Percentiles rank a stretch among this genome's conserved stretches.
phyloP scores from a whole-genome alignment of 2,113 vertebrate genomes.

The Gymnobelideus leadbeateri region DNA sequence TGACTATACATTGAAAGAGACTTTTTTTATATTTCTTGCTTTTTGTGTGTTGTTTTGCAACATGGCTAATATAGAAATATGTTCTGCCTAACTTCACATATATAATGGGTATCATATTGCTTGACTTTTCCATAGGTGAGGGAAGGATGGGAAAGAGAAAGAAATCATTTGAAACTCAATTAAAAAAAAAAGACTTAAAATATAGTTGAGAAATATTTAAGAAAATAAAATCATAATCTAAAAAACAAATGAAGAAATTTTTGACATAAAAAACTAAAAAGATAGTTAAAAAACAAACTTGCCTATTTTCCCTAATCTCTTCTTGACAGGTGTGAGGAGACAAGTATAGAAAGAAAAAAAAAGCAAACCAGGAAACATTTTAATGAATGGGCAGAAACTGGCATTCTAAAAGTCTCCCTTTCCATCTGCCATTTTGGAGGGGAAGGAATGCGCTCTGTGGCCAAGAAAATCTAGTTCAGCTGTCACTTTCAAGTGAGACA shows the following conservation, averaged over 20 bases:
- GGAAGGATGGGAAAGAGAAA: too few species aligned
- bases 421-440: neutral
- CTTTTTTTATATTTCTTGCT: too few species aligned
- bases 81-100: too few species aligned
- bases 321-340: conserved; percentile 11
- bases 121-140: too few species aligned
- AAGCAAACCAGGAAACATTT: neutral
- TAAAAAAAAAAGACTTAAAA: too few species aligned
- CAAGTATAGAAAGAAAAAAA: conserved; percentile 3
- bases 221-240: neutral
- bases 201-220: conserved; percentile 8
- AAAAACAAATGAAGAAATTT: conserved; percentile 5
- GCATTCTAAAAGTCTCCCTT: neutral
- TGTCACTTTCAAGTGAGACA: neutral
- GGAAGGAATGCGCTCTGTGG: neutral
- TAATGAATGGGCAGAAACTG: neutral
- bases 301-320: neutral
- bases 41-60: too few species aligned
- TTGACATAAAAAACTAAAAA: neutral
- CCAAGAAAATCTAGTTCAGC: neutral
- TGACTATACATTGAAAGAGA: too few species aligned
- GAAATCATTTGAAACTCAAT: too few species aligned
- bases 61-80: too few species aligned
- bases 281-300: neutral
- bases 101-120: too few species aligned